Conservation (phyloP, 1,140 invertebrate species). For the Drosophila mojavensis region DNA sequence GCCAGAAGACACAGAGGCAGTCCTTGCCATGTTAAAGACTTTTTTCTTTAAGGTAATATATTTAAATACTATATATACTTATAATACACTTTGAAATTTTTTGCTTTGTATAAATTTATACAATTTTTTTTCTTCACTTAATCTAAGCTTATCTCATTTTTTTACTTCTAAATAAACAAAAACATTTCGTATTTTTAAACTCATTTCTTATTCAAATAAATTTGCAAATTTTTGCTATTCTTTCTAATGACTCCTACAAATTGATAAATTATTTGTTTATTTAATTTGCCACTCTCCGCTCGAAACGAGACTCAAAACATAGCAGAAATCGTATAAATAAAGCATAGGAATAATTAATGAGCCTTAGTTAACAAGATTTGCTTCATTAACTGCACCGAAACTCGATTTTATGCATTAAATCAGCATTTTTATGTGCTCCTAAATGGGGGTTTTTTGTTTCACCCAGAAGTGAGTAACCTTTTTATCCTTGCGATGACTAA, state of each 20-base stretch:
- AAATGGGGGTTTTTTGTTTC: not conserved
- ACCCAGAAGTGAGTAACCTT: not conserved
- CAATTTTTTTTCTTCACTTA: not conserved
- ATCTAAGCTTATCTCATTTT: not conserved
- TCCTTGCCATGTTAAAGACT: conserved; percentile 70
- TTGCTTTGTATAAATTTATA: no score
- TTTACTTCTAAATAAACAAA: not conserved
- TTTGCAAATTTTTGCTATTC: not conserved
- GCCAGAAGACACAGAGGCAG: conserved; percentile 58
- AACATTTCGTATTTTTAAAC: no score
- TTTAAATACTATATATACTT: not conserved
- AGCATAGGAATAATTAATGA: conserved; percentile 61
- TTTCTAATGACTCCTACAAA: no score
- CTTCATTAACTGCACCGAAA: conserved; percentile 43
- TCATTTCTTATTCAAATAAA: not conserved
- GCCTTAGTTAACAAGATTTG: conserved; percentile 20
- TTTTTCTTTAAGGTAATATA: conserved; percentile 84
- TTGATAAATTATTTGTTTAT: not conserved
- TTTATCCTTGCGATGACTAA: conserved; percentile 4
- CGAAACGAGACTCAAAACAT: conserved; percentile 7
- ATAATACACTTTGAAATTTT: no score
- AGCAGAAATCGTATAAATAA: conserved; percentile 29
- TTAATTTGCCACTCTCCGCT: not conserved
- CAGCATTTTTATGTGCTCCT: conserved; percentile 9
- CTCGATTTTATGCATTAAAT: not conserved